Conservation (phyloP, 2,113 vertebrate genomes). For the Labeo rohita region DNA sequence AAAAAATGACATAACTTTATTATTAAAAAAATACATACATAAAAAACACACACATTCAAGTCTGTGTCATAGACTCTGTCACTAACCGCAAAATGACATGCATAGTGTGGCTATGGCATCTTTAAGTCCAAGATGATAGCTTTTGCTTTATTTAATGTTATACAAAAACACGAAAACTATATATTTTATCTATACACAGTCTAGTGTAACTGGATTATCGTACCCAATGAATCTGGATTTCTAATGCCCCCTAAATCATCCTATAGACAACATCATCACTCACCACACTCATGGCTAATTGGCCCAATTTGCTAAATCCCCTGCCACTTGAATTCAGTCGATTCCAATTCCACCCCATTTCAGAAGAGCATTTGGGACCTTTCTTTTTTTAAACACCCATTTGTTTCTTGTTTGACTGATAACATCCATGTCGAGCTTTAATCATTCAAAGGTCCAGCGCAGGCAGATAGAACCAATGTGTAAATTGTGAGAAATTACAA, state of each 20-base stretch:
- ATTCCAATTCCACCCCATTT: conserved; percentile 60
- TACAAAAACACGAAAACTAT: conserved; percentile 11
- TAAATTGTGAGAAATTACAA: conserved; percentile 22
- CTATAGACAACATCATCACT: conserved; percentile 64
- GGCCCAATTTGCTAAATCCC: conserved; percentile 63
- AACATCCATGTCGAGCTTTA: conserved; percentile 36
- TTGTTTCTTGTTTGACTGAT: conserved; percentile 56
- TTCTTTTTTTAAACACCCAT: conserved; percentile 49
- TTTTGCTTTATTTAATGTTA: conserved; percentile 15
- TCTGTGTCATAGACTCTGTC: not conserved
- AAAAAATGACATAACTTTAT: not conserved
- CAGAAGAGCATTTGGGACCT: conserved; percentile 47
- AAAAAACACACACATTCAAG: not conserved
- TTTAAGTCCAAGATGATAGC: not conserved
- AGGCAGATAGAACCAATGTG: conserved; percentile 16
- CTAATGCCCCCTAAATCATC: conserved; percentile 62
- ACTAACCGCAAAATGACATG: not conserved
- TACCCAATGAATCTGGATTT: conserved; percentile 54
- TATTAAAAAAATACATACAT: too few relatives aligned
- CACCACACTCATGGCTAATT: conserved; percentile 61
- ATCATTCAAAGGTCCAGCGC: conserved; percentile 28
- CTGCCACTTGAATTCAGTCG: conserved; percentile 59
- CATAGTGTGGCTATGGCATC: not conserved
- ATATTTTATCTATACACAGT: conserved; percentile 25
- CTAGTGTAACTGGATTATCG: conserved; percentile 54